Conservation (phyloP, 2,113 vertebrate species). For the Psophia crepitans region DNA sequence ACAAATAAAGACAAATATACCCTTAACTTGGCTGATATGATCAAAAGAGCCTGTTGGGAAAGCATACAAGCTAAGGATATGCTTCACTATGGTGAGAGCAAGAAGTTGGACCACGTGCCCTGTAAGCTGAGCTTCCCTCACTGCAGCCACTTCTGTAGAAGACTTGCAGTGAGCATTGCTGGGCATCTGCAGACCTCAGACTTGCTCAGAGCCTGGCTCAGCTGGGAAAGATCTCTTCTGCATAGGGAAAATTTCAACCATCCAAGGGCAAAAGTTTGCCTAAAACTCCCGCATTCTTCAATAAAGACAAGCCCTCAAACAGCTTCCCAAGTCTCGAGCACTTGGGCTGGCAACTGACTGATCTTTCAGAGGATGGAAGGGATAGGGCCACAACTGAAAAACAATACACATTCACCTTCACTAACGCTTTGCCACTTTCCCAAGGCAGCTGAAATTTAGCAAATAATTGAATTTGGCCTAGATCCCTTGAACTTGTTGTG, state of each 20-base stretch:
- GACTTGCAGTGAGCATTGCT: rapidly evolving
- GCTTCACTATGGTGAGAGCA: background rate
- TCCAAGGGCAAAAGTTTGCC: background rate
- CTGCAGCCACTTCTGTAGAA: background rate
- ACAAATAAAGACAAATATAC: background rate
- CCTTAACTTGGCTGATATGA: background rate
- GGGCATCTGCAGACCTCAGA: background rate
- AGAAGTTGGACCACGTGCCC: background rate
- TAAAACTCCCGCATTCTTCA: background rate
- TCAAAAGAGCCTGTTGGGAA: background rate
- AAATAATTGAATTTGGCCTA: background rate
- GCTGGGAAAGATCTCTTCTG: background rate
- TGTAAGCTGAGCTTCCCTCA: background rate
- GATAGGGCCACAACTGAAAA: background rate
- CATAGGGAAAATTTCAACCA: background rate
- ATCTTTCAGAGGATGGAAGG: background rate
- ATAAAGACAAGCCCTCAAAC: background rate
- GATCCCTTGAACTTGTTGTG: background rate
- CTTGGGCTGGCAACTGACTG: background rate
- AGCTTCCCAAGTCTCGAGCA: background rate
- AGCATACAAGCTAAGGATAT: background rate
- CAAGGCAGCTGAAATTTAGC: background rate
- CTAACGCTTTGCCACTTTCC: background rate
- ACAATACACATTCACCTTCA: background rate
- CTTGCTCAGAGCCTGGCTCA: background rate